Conservation (phyloP, 2,113 vertebrate genomes). For the Lipophrys pholis region DNA sequence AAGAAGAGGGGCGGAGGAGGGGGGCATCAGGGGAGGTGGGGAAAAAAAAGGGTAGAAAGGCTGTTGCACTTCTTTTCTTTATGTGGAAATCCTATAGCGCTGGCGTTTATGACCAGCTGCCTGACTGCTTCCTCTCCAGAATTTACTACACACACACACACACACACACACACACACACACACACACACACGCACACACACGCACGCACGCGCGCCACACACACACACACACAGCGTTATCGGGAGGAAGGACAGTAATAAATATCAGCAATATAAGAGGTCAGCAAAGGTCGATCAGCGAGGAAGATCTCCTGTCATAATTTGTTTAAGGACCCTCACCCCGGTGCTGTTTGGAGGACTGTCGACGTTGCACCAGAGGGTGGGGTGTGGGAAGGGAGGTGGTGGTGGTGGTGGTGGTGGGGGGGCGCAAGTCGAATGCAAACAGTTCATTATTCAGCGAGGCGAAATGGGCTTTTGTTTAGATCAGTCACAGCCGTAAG, state of each 20-base stretch:
- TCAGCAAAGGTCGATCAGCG: conserved; percentile 74
- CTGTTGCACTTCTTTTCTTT: conserved; percentile 78
- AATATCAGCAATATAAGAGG: conserved; percentile 78
- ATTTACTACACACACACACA: conserved; percentile 65
- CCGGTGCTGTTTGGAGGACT: conserved; percentile 81
- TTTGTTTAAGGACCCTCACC: conserved; percentile 87
- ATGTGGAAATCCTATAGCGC: conserved; percentile 77
- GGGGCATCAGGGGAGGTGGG: conserved; percentile 39
- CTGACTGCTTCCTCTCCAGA: conserved; percentile 57
- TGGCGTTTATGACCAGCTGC: conserved; percentile 78
- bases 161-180: conserved; percentile 32
- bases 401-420: not conserved
- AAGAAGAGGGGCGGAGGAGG: conserved; percentile 12
- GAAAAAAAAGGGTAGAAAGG: conserved; percentile 48
- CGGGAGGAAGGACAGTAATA: conserved; percentile 69
- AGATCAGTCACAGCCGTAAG: conserved; percentile 49
- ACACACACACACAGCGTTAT: conserved; percentile 62
- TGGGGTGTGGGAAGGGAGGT: not conserved
- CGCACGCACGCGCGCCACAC: conserved; percentile 39
- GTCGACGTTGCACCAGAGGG: conserved; percentile 56
- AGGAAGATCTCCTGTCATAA: conserved; percentile 86
- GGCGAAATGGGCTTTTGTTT: conserved; percentile 79
- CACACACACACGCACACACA: conserved; percentile 16
- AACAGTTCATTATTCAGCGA: conserved; percentile 87
- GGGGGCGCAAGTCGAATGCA: conserved; percentile 77